Evolutionary conservation across 2,888 invertebrate species (phyloP), one percentile per base, ranked within the genome.

Genomic region (Xanthorhoe spadicearia): DNA sequence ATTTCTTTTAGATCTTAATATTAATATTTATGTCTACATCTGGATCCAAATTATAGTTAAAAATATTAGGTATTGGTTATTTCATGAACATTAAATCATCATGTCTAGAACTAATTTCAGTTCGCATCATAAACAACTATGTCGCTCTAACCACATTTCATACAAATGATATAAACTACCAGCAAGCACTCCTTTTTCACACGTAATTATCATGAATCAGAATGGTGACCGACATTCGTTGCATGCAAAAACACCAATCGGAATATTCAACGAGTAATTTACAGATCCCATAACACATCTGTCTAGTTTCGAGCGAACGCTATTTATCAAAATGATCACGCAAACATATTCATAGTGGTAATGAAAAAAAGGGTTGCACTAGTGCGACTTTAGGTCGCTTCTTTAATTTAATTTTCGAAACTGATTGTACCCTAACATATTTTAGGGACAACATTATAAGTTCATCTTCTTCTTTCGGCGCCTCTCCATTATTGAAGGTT

Each of bases 271-370:
- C 60, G 63, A 38, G 52, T 59, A 28, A 55, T 60, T 63, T 53
- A 59, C 57, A 65, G 63, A 68, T 67, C 68, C 69, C 77, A 79
- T 80, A 75, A 74, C 72, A 73, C 75, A 65, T 71, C 79, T 84
- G 85, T 83, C 85, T 78, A 78, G 78, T 83, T 81, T 69, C 74
- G 71, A 77, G 73, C 56, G 71, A 61, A 74, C 69, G 70, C 78
- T 80, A 83, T 86, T 82, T 80, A 77, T 86, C 85, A 86, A 80
- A 80, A 80, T 77, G 74, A 74, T 66, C 75, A 23, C 23, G 23
- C 4, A 3, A 73, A 74, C 74, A 77, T 70, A 76, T 69, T 66
- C 65, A 71, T 71, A 73, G 65, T 71, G 48, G 55, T 74, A 74
- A 71, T 73, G 62, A 69, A 73, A 72, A 68, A 73, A 71, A 66